Percentiles rank a stretch among this genome's conserved stretches.
Conservation (phyloP, 2,888 invertebrate genomes). For the Entomobrya multifasciata region DNA sequence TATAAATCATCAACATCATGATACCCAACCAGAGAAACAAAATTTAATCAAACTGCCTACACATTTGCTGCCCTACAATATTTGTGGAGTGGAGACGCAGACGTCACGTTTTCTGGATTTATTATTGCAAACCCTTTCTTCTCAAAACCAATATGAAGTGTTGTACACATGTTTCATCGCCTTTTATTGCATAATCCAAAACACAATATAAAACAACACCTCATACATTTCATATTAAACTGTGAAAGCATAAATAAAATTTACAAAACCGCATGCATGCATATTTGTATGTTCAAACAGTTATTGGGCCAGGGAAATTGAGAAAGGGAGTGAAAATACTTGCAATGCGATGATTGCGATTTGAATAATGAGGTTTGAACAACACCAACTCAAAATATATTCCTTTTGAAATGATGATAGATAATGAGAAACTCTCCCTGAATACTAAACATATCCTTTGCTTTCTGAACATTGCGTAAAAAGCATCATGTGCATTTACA, state of each 20-base stretch:
- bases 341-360: neutral
- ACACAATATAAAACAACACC: neutral
- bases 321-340: no score
- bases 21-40: slow-evolving; percentile 4
- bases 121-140: slow-evolving; percentile 46
- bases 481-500: no score
- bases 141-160: slow-evolving; percentile 24
- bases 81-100: neutral
- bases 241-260: neutral
- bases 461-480: no score
- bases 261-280: neutral
- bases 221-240: slow-evolving; percentile 2
- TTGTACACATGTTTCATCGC: slow-evolving; percentile 50
- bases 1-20: slow-evolving; percentile 9
- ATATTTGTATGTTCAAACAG: no score
- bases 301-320: no score
- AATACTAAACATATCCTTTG: slow-evolving; percentile 42
- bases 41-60: slow-evolving; percentile 44
- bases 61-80: no score
- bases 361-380: slow-evolving; percentile 36
- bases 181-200: slow-evolving; percentile 16
- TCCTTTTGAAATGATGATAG: slow-evolving; percentile 36
- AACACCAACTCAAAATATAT: slow-evolving; percentile 4
- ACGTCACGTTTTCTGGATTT: slow-evolving; percentile 47
- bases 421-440: slow-evolving; percentile 39